phyloP scores from a whole-genome alignment of 2,888 invertebrate genomes.

The Nomada flava region DNA sequence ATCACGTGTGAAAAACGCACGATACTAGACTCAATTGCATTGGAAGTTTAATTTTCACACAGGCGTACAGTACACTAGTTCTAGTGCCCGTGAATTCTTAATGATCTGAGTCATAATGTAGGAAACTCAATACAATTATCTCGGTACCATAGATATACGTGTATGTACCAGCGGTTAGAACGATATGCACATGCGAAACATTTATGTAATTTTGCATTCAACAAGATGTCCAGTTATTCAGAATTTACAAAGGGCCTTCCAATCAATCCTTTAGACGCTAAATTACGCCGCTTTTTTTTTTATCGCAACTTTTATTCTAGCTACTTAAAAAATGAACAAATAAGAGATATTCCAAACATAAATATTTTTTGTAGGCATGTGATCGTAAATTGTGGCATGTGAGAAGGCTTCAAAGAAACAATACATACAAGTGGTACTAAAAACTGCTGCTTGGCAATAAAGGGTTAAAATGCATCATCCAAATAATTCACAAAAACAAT shows the following conservation, averaged over 20 bases:
- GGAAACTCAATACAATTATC: constrained; percentile 21
- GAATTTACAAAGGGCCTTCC: background rate
- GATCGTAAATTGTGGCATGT: too few species aligned
- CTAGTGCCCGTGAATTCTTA: constrained; percentile 10
- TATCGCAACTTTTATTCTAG: background rate
- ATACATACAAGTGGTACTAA: too few species aligned
- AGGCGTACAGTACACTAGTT: background rate
- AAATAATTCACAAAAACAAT: too few species aligned
- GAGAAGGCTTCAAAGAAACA: too few species aligned
- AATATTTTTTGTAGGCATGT: too few species aligned
- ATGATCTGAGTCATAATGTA: constrained; percentile 19
- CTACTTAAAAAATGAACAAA: too few species aligned
- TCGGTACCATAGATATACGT: background rate
- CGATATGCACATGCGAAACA: background rate
- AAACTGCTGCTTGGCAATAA: too few species aligned
- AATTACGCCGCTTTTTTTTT: background rate
- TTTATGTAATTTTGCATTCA: background rate
- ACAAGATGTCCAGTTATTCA: background rate
- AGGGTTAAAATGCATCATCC: too few species aligned
- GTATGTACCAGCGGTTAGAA: background rate
- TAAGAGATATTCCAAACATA: too few species aligned
- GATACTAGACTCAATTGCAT: constrained; percentile 3
- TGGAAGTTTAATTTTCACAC: constrained; percentile 21
- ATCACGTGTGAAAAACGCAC: background rate
- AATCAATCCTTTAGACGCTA: background rate